Evolutionary conservation across 2,888 invertebrate genomes (phyloP).

Genomic region (Tineola bisselliella): DNA sequence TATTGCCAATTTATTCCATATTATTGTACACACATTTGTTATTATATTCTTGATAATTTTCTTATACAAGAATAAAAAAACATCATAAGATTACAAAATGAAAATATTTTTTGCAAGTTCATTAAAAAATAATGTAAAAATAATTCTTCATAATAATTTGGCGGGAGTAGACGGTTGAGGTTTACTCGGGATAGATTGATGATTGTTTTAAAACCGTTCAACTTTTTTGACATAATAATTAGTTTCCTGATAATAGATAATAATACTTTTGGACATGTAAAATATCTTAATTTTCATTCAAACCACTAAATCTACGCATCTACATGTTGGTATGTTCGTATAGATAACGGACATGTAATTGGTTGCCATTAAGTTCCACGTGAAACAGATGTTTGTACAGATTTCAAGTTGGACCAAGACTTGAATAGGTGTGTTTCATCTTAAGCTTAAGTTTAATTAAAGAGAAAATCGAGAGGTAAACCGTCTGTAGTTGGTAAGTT

Average conservation of each 20-base stretch:
- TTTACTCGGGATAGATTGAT: conserved; percentile 1
- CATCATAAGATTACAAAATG: not conserved
- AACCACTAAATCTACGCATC: not conserved
- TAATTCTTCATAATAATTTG: not conserved
- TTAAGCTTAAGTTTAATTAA: conserved; percentile 9
- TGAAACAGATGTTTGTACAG: conserved; percentile 5
- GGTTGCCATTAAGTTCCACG: not conserved
- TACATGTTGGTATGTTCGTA: not conserved
- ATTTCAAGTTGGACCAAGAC: conserved; percentile 1
- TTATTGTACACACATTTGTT: not conserved
- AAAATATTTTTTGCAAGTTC: not conserved
- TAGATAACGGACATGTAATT: not conserved
- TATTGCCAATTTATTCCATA: not conserved
- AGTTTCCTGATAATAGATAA: not conserved
- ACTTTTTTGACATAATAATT: not conserved
- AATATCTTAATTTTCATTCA: too few species aligned
- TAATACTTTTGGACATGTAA: too few species aligned
- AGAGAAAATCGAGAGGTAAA: conserved; percentile 5
- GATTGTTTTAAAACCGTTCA: not conserved
- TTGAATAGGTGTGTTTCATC: not conserved
- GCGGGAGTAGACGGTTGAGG: not conserved
- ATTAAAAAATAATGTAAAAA: not conserved
- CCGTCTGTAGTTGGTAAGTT: not conserved
- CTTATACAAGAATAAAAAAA: not conserved
- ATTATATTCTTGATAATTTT: not conserved